phyloP scores from a whole-genome alignment of 1,140 invertebrate genomes.

The Stenopsyche tienmushanensis region DNA sequence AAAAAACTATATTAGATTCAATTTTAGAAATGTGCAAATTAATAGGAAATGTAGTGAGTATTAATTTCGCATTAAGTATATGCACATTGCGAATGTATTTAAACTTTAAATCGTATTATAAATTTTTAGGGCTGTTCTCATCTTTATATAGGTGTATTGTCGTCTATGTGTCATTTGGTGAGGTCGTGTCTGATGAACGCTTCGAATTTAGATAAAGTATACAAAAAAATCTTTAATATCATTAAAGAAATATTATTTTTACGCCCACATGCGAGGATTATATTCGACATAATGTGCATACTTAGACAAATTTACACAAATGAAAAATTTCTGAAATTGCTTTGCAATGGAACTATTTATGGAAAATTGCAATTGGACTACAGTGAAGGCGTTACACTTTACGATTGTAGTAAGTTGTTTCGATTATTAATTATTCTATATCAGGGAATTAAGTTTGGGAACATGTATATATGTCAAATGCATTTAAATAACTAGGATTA shows the following conservation, averaged over 20 bases:
- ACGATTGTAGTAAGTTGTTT: not conserved
- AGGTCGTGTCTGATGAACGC: conserved; percentile 16
- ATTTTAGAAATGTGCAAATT: conserved; percentile 31
- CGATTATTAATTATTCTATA: not conserved
- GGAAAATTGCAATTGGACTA: conserved; percentile 22
- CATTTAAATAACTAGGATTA: no score
- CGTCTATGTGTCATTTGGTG: conserved; percentile 26
- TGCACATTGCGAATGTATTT: not conserved
- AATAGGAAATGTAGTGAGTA: conserved; percentile 32
- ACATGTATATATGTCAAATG: no score
- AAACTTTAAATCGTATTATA: not conserved
- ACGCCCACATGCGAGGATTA: conserved; percentile 23
- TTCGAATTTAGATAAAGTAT: not conserved
- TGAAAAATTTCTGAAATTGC: conserved; percentile 3
- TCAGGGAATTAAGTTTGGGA: no score
- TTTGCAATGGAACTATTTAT: conserved; percentile 14
- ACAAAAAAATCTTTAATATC: conserved; percentile 4
- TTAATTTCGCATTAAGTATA: no score
- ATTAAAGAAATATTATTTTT: conserved; percentile 18
- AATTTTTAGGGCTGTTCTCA: conserved; percentile 32
- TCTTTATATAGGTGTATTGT: conserved; percentile 29
- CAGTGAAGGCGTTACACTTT: conserved; percentile 22
- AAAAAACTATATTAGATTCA: conserved; percentile 7
- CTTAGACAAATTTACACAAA: conserved; percentile 2
- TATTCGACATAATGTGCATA: conserved; percentile 10